Base-by-base conservation (phyloP, 2,888 invertebrate species). In the Idaea biselata region DNA sequence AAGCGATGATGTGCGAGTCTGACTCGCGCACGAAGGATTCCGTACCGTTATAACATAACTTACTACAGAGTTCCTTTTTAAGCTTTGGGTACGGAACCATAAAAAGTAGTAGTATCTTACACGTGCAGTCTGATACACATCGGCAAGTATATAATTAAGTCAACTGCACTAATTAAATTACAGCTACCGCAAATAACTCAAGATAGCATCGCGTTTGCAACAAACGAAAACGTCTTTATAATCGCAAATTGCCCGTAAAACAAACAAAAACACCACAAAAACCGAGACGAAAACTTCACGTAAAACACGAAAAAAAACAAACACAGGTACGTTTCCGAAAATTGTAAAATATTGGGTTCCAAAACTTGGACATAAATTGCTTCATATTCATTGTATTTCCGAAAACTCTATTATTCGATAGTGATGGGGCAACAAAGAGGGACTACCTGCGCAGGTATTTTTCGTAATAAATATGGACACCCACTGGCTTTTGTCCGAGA, bases 181-280 rank as follows among this genome's bases (percentile, higher is more conserved):
- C 73, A 65, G 74, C 73, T 73, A 76, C 79, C 73, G 78, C 78
- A 74, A 76, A 81, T 75, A 71, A 70, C 60, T 62, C 66, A 63
- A 74, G 76, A 80, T 80, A 81, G 76, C 66, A 70, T 74, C 74
- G 58, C 76, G 80, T 83, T 80, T 77, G 18, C 17, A 65, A 18
- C 57, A 72, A 76, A 81, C 79, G 82, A 73, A 80, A 71, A 78
- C 72, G 79, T 83, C 80, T 80, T 75, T 75, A 78, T 78, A 80
- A 84, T 84, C 82, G 86, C 88, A 89, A 91, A 91, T 91, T 88
- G 81, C 71, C 84, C 87, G 86, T 86, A 87, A 91, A 90, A 89
- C 87, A 90, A 92, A 89, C 86, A 88, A 87, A 86, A 84, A 84
- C 77, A 77, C 79, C 82, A 77, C 80, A 81, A 82, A 76, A 71